A percentile compares a stretch with the other conserved stretches of the same genome.
Conservation (phyloP, 2,797 vertebrate genomes). For the Heteromormyrus szaboi region DNA sequence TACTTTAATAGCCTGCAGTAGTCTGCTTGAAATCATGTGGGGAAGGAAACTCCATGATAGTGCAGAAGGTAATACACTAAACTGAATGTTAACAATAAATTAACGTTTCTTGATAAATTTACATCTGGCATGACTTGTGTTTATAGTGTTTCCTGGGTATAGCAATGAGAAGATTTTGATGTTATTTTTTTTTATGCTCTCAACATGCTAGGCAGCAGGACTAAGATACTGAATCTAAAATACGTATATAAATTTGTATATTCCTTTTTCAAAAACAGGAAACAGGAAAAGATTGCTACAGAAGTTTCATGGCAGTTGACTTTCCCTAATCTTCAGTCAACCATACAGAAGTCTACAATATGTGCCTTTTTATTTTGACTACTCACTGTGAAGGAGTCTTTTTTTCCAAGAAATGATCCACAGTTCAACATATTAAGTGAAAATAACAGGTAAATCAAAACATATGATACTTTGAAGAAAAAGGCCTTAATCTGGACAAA, state of each 20-base stretch:
- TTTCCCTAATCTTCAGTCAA: neutral
- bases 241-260: neutral
- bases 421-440: neutral
- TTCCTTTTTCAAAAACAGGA: neutral
- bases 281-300: neutral
- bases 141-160: neutral
- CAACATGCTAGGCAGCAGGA: neutral
- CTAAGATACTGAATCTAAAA: neutral
- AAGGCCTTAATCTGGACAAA: neutral
- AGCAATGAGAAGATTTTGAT: neutral
- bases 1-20: constrained; percentile 48
- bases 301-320: neutral
- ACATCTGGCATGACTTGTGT: neutral
- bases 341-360: neutral
- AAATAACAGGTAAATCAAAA: neutral
- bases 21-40: constrained; percentile 66
- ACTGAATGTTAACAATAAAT: neutral
- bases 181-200: neutral
- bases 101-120: neutral
- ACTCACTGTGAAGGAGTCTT: neutral
- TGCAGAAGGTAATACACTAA: neutral
- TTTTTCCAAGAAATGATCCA: neutral
- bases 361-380: neutral
- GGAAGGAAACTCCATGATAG: constrained; percentile 54
- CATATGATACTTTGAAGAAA: neutral